A percentile compares a stretch with the other conserved stretches of the same genome.
Evolutionary conservation across 92 coral and sea anemone genomes (phyloP).

Genomic region (Isaurus tuberculatus): DNA sequence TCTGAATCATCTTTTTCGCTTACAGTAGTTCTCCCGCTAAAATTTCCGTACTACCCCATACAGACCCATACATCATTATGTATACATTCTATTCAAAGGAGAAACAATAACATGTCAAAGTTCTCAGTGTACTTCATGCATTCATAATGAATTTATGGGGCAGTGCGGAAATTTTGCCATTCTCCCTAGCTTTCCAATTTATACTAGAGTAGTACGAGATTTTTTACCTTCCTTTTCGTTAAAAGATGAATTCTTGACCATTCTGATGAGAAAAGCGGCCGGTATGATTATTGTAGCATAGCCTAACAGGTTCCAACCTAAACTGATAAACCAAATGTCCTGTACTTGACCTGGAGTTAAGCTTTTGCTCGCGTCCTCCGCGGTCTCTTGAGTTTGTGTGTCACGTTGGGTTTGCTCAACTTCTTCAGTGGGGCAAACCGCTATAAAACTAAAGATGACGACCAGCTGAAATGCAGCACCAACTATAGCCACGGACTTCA

Average conservation of each 20-base stretch:
- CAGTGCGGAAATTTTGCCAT: too few relatives aligned
- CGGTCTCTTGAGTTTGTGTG: neutral
- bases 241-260: conserved; percentile 91
- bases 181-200: too few relatives aligned
- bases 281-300: conserved; percentile 93
- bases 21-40: too few relatives aligned
- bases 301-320: conserved; percentile 90
- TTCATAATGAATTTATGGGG: too few relatives aligned
- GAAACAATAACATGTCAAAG: too few relatives aligned
- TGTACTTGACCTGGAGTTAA: conserved; percentile 12
- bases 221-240: conserved; percentile 77
- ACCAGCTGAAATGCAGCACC: conserved; percentile 20
- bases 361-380: neutral
- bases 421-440: neutral
- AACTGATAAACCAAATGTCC: conserved; percentile 75
- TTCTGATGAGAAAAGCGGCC: conserved; percentile 77
- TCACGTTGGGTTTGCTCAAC: neutral
- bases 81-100: too few relatives aligned
- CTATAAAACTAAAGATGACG: neutral
- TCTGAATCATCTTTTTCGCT: too few relatives aligned
- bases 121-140: too few relatives aligned
- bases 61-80: too few relatives aligned
- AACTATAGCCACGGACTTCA: conserved; percentile 2
- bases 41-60: too few relatives aligned
- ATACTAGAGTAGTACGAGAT: too few relatives aligned